Conservation (phyloP, 2,113 vertebrate species). For the Aptenodytes forsteri region DNA sequence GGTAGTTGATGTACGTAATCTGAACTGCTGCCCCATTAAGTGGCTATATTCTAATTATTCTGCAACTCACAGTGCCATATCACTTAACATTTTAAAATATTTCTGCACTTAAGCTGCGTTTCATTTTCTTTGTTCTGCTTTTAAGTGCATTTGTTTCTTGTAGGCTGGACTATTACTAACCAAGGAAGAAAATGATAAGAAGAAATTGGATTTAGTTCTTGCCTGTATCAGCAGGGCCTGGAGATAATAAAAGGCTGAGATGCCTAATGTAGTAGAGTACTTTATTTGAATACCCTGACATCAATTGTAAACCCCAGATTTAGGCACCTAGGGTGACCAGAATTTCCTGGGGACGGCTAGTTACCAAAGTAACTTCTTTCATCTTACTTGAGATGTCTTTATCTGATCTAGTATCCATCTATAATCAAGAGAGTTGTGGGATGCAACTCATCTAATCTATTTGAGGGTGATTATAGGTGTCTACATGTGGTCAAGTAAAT, state of each 20-base stretch:
- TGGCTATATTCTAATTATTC: not conserved
- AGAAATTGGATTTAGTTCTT: not conserved
- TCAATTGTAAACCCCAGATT: not conserved
- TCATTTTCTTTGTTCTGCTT: not conserved
- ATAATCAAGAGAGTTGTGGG: not conserved
- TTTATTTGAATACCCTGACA: not conserved
- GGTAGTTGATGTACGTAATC: not conserved
- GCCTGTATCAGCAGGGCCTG: not conserved
- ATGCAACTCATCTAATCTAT: not conserved
- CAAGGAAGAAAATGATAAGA: not conserved
- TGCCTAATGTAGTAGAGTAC: not conserved
- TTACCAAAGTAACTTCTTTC: not conserved
- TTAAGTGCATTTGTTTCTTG: not conserved
- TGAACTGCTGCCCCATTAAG: not conserved
- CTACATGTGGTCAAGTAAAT: not conserved
- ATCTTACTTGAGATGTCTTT: not conserved
- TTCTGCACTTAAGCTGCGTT: not conserved
- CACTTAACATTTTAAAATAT: not conserved
- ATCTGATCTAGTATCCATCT: not conserved
- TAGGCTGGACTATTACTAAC: not conserved
- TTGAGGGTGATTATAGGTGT: not conserved
- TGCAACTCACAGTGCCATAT: not conserved
- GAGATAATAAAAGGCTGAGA: not conserved
- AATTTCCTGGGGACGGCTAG: not conserved
- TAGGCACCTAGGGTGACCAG: not conserved